phyloP scores from a whole-genome alignment of 2,888 invertebrate genomes.

The Drosophila merina region DNA sequence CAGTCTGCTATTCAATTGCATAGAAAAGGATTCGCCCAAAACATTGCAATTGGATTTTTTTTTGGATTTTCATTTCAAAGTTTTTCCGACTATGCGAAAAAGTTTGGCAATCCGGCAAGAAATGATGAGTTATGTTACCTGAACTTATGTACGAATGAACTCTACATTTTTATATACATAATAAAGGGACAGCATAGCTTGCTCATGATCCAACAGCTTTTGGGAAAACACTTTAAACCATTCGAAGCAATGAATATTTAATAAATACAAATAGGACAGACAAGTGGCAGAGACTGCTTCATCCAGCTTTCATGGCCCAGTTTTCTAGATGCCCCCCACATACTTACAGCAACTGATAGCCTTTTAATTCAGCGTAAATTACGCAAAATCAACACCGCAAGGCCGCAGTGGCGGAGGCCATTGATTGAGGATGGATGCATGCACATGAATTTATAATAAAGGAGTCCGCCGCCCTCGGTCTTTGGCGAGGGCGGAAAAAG shows the following conservation, averaged over 20 bases:
- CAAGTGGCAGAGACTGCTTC: background rate
- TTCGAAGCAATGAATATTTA: slow-evolving; percentile 69
- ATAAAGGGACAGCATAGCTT: background rate
- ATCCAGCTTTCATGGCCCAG: background rate
- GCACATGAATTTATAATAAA: slow-evolving; percentile 68
- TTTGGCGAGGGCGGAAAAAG: slow-evolving; percentile 38
- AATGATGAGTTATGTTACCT: slow-evolving; percentile 38
- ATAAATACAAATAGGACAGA: slow-evolving; percentile 67
- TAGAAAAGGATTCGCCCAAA: slow-evolving; percentile 32
- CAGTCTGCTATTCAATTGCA: slow-evolving; percentile 45
- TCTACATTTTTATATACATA: too few species aligned
- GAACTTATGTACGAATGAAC: background rate
- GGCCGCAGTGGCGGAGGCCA: slow-evolving; percentile 26
- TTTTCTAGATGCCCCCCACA: background rate
- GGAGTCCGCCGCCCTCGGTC: background rate
- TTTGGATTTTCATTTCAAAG: slow-evolving; percentile 23
- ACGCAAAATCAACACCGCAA: slow-evolving; percentile 73
- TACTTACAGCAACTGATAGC: slow-evolving; percentile 56
- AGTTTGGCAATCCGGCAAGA: slow-evolving; percentile 40
- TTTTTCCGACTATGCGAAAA: slow-evolving; percentile 17
- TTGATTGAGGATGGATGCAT: slow-evolving; percentile 58
- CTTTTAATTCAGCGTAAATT: slow-evolving; percentile 75
- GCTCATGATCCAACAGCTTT: slow-evolving; percentile 7
- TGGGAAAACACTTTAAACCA: slow-evolving; percentile 54
- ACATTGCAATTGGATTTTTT: slow-evolving; percentile 40